phyloP scores from a whole-genome alignment of 2,888 invertebrate genomes.

The Plusia festucae region DNA sequence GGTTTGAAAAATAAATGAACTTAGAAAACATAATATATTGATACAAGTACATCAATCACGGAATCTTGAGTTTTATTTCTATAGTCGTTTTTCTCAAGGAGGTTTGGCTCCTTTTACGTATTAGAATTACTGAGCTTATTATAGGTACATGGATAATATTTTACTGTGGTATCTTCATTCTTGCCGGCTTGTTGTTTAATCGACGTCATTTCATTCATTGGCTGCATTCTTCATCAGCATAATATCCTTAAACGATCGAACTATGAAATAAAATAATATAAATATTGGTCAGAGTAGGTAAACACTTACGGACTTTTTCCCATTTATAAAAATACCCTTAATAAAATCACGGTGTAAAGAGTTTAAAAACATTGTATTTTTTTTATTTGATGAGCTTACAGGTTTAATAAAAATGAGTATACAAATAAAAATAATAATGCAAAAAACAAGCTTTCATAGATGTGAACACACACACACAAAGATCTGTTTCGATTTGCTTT shows the following conservation, averaged over 20 bases:
- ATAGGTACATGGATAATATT: neutral
- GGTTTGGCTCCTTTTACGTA: constrained; percentile 5
- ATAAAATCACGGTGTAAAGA: too few relatives aligned
- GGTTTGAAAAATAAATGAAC: constrained; percentile 7
- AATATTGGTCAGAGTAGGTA: constrained; percentile 1
- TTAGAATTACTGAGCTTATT: constrained; percentile 6
- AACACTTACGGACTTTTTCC: too few relatives aligned
- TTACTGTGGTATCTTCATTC: neutral
- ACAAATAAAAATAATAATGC: neutral
- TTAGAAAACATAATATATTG: constrained; percentile 2
- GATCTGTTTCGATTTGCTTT: constrained; percentile 22
- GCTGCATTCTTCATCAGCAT: neutral
- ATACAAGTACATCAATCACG: constrained; percentile 3
- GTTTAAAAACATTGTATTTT: too few relatives aligned
- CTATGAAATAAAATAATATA: neutral
- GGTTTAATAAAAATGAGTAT: too few relatives aligned
- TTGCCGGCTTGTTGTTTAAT: neutral
- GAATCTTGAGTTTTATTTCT: neutral
- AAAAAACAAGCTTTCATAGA: too few relatives aligned
- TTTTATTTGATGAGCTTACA: too few relatives aligned
- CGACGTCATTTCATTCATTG: neutral
- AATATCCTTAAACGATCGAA: constrained; percentile 1
- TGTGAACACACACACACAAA: too few relatives aligned
- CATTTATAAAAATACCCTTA: too few relatives aligned
- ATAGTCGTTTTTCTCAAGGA: constrained; percentile 7